These are phyloP conservation scores for Plotosus lineatus DNA, from an alignment of 2,113 vertebrate species.

Conservation along the genomic window DNA sequence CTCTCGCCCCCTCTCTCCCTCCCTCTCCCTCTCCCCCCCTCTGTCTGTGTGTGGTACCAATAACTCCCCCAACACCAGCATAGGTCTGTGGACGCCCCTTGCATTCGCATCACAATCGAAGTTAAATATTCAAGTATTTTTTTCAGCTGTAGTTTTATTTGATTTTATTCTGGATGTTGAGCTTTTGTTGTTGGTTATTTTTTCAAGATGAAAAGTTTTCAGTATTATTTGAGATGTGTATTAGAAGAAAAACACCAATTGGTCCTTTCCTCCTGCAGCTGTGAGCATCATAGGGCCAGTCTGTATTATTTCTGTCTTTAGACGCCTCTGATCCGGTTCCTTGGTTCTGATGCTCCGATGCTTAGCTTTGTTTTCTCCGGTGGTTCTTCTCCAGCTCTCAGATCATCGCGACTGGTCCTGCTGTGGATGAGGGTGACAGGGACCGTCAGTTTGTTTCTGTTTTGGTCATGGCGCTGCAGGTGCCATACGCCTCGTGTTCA, in stretches of 20 bases:
- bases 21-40: too few relatives aligned
- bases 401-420: conserved; percentile 29
- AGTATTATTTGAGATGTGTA: conserved; percentile 56
- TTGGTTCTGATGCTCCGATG: conserved; percentile 1
- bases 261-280: conserved; percentile 53
- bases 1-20: too few relatives aligned
- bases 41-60: conserved; percentile 11
- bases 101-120: conserved; percentile 14
- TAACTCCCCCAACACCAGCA: background rate
- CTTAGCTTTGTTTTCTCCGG: background rate
- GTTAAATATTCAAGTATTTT: conserved; percentile 46
- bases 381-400: background rate
- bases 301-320: conserved; percentile 33
- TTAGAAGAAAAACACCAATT: conserved; percentile 31
- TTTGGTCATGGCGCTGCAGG: background rate
- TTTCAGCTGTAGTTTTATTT: conserved; percentile 48
- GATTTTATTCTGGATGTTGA: conserved; percentile 55
- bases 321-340: conserved; percentile 39
- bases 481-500: conserved; percentile 60
- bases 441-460: background rate
- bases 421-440: background rate
- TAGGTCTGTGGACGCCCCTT: conserved; percentile 54
- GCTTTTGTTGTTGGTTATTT: conserved; percentile 39
- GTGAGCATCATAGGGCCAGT: conserved; percentile 27
- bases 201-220: conserved; percentile 36